phyloP scores from a whole-genome alignment of 2,888 invertebrate genomes.

The Caenorhabditis macrosperma region DNA sequence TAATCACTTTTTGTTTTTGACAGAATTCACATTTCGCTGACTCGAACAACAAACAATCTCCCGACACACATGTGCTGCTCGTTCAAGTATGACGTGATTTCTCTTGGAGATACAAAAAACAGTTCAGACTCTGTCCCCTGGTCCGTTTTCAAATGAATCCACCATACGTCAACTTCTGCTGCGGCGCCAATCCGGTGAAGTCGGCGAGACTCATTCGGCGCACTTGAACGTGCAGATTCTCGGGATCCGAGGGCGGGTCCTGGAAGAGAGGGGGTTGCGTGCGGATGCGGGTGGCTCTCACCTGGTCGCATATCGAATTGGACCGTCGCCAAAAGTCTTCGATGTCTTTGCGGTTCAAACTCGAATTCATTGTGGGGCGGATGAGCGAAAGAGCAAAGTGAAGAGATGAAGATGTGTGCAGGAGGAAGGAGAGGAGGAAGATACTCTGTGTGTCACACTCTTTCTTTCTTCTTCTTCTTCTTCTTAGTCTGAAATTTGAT shows the following conservation, averaged over 20 bases:
- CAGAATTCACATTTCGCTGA: too few species aligned
- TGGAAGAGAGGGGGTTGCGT: not conserved
- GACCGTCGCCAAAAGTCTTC: constrained; percentile 70
- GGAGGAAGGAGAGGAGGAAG: constrained; percentile 31
- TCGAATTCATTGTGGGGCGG: constrained; percentile 38
- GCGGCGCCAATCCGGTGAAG: constrained; percentile 74
- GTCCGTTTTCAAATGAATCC: too few species aligned
- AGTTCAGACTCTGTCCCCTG: too few species aligned
- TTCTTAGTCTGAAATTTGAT: constrained; percentile 45
- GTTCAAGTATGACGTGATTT: too few species aligned
- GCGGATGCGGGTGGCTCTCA: not conserved
- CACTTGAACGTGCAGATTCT: constrained; percentile 58
- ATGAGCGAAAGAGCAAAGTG: not conserved
- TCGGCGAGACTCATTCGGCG: constrained; percentile 76
- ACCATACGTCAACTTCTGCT: constrained; percentile 58
- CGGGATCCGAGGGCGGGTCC: constrained; percentile 43
- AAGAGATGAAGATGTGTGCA: constrained; percentile 12
- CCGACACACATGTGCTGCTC: too few species aligned
- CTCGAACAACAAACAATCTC: too few species aligned
- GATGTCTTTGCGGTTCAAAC: constrained; percentile 68
- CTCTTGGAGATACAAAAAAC: too few species aligned
- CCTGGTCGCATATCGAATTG: constrained; percentile 72
- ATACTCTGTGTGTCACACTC: constrained; percentile 15
- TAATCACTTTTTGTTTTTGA: too few species aligned
- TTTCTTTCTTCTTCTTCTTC: constrained; percentile 12